A percentile compares a stretch with the other conserved stretches of the same genome.
Conservation (phyloP, 2,113 vertebrate species). For the Misgurnus mizolepis region DNA sequence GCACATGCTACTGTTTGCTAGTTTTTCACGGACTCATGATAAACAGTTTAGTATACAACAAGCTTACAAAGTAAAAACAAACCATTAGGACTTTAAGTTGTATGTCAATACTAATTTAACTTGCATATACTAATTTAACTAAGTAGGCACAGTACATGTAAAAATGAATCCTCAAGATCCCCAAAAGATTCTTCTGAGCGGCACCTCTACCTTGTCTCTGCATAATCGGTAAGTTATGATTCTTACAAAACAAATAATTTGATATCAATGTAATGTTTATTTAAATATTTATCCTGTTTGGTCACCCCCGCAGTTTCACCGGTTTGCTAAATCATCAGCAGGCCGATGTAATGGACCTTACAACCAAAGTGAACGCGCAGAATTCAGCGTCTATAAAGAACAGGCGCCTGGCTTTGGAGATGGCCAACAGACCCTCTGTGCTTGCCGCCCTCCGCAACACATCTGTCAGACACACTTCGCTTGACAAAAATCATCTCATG, state of each 20-base stretch:
- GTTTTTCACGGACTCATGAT: too few relatives aligned
- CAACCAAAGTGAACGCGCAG: constrained; percentile 81
- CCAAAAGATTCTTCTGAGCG: constrained; percentile 80
- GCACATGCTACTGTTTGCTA: too few relatives aligned
- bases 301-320: constrained; percentile 85
- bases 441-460: constrained; percentile 85
- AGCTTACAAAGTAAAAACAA: too few relatives aligned
- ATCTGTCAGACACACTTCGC: constrained; percentile 73
- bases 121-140: neutral
- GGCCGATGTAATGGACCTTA: constrained; percentile 79
- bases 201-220: constrained; percentile 85
- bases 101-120: neutral
- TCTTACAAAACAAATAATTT: too few relatives aligned
- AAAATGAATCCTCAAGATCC: constrained; percentile 80
- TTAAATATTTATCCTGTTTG: constrained; percentile 12
- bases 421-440: constrained; percentile 87
- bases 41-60: too few relatives aligned
- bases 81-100: too few relatives aligned
- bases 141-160: neutral
- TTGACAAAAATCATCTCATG: neutral
- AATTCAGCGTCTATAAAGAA: constrained; percentile 83
- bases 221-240: constrained; percentile 82
- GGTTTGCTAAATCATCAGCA: constrained; percentile 90
- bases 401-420: constrained; percentile 87
- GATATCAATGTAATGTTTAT: too few relatives aligned